Evolutionary conservation across 2,888 invertebrate genomes (phyloP), one percentile per base, ranked within the genome.

Genomic region (Cremastinae sp.): DNA sequence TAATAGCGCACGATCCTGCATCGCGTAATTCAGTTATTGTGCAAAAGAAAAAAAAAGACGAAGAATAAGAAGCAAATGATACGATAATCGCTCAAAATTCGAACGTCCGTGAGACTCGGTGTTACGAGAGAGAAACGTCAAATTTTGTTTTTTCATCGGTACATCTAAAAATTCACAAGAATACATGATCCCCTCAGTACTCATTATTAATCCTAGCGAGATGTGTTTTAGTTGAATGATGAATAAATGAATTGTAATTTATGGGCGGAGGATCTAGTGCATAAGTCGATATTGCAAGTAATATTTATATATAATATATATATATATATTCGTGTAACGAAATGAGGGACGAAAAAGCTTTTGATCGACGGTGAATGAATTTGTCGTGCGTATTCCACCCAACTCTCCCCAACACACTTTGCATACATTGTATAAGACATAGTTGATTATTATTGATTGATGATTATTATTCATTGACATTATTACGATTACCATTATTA

Each of bases 221-320:
- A 45, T 18, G 62, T 51, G 70, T 70, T 74, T 76, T 69, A 73
- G 69, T 76, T 69, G 65, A 76, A 65, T 72, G 73, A 69, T 20
- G 69, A 73, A 73, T 76, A 76, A 76, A 76, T 76, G 76, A 76
- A 76, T 76, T 73, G 76, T 76, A 76, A 76, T 73, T 71, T 76
- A 59, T 53, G 36, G 54, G 56, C n/a, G 69, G 38, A 59, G 68
- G 56, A 71, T 43, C 64, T 59, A 73, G 76, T 53, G 61, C 34
- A 14, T 88, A 88, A 88, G 86, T 87, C 87, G 86, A 83, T 86
- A 88, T 87, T 85, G 83, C 82, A 84, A 85, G 84, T 85, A 87
- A 86, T 88, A 88, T 89, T 89, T 88, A 79, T 79, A 49, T 54
- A 18, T 45, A 45, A n/a, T 45, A 45, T 45, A 45, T 45, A 45